A percentile compares a stretch with the other conserved stretches of the same genome.
phyloP scores from a whole-genome alignment of 2,888 invertebrate species.

The Tryphoninae sp. region DNA sequence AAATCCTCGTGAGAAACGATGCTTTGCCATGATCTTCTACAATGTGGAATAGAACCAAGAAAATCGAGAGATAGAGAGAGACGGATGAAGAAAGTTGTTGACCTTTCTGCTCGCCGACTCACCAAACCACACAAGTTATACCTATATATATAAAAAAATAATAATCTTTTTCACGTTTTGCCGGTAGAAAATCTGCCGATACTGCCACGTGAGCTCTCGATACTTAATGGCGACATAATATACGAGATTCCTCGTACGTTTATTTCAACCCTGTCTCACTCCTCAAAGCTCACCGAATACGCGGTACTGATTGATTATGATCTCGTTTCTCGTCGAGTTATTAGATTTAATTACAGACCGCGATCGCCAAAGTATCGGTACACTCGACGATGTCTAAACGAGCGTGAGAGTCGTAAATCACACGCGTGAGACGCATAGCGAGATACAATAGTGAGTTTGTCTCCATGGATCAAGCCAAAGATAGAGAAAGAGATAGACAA shows the following conservation, averaged over 20 bases:
- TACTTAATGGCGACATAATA: constrained; percentile 46
- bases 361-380: constrained; percentile 49
- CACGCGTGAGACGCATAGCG: constrained; percentile 46
- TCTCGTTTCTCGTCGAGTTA: constrained; percentile 57
- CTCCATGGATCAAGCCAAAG: constrained; percentile 20
- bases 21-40: constrained; percentile 64
- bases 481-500: constrained; percentile 18
- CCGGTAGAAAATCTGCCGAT: constrained; percentile 34
- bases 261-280: constrained; percentile 12
- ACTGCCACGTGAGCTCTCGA: constrained; percentile 20
- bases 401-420: constrained; percentile 61
- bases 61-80: constrained; percentile 25
- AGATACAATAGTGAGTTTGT: not conserved
- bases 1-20: constrained; percentile 55
- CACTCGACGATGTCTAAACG: constrained; percentile 37
- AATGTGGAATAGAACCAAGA: constrained; percentile 34
- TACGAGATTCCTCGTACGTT: constrained; percentile 34
- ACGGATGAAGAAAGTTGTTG: constrained; percentile 51
- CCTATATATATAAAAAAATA: not conserved
- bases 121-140: constrained; percentile 51
- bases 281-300: constrained; percentile 10
- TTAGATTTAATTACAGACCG: constrained; percentile 61
- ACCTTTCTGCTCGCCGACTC: constrained; percentile 64
- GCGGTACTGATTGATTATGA: constrained; percentile 64
- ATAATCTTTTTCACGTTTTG: constrained; percentile 12